A percentile compares a stretch with the other conserved stretches of the same genome.
Evolutionary conservation across 2,113 vertebrate species (phyloP).

Genomic region (Gasterosteus aculeatus): DNA sequence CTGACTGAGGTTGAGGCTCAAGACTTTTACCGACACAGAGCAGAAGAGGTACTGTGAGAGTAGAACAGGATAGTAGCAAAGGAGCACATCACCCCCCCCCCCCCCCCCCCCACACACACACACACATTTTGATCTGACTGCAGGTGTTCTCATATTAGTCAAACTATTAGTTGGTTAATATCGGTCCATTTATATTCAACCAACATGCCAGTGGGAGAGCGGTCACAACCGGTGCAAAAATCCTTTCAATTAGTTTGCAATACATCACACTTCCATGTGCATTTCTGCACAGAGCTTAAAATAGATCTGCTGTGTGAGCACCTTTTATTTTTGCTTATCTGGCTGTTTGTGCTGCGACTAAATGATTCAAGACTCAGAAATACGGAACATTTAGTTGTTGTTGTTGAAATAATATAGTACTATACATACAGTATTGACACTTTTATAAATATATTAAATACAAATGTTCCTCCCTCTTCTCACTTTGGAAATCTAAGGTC

Average conservation of each 20-base stretch:
- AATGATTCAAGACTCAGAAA: constrained; percentile 50
- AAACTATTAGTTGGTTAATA: constrained; percentile 12
- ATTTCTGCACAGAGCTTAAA: constrained; percentile 55
- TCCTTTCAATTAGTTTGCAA: constrained; percentile 50
- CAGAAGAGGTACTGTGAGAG: constrained; percentile 77
- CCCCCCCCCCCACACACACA: background rate
- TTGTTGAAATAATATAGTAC: background rate
- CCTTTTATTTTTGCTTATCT: constrained; percentile 57
- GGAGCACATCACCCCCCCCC: background rate
- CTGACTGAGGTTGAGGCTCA: constrained; percentile 81
- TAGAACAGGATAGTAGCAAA: background rate
- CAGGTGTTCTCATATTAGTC: background rate
- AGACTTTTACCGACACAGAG: constrained; percentile 84
- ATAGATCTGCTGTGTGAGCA: constrained; percentile 65
- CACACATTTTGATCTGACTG: background rate
- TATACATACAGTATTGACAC: background rate
- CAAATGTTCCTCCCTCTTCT: background rate
- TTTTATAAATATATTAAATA: background rate
- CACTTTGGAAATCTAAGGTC: background rate
- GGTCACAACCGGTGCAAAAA: constrained; percentile 37
- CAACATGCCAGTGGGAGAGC: constrained; percentile 26
- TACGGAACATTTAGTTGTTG: constrained; percentile 13
- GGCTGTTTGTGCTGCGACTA: constrained; percentile 52
- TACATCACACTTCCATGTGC: constrained; percentile 53
- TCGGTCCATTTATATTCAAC: constrained; percentile 38